A percentile compares a stretch with the other conserved stretches of the same genome.
Conservation (phyloP, 1,140 invertebrate species). For the Eciton burchellii region DNA sequence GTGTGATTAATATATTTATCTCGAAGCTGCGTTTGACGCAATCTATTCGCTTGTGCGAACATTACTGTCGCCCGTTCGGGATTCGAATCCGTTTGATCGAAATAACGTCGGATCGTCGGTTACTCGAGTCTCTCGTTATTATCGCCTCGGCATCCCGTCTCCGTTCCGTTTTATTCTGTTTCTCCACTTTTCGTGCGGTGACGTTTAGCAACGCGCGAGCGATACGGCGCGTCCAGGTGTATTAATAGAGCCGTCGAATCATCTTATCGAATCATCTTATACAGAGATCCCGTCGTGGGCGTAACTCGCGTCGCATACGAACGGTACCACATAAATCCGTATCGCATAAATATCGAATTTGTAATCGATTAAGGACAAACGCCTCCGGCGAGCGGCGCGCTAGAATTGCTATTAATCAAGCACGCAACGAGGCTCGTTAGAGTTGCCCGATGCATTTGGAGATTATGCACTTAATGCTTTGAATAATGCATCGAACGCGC, state of each 20-base stretch:
- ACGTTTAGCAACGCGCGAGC: background rate
- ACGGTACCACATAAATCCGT: too few relatives aligned
- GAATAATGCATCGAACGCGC: conserved; percentile 39
- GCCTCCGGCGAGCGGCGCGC: background rate
- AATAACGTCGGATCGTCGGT: conserved; percentile 23
- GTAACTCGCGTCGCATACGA: conserved; percentile 44
- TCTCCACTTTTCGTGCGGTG: background rate
- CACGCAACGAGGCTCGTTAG: conserved; percentile 16
- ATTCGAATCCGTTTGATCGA: conserved; percentile 3
- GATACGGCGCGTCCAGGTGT: conserved; percentile 2
- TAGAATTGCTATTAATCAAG: conserved; percentile 41
- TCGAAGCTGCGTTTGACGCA: conserved; percentile 44
- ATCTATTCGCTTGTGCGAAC: conserved; percentile 39
- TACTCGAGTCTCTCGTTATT: background rate
- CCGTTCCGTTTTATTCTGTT: background rate
- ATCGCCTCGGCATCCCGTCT: background rate
- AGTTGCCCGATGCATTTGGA: conserved; percentile 29
- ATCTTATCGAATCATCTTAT: conserved; percentile 13
- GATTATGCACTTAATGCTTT: conserved; percentile 33
- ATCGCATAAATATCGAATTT: conserved; percentile 12
- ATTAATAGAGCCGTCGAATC: conserved; percentile 48
- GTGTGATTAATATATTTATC: conserved; percentile 50
- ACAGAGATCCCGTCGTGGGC: conserved; percentile 47
- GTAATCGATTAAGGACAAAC: conserved; percentile 39
- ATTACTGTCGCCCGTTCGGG: background rate